Percentiles rank a stretch among this genome's conserved stretches.
These are phyloP conservation scores for Cryptocheilus praepositus DNA, from an alignment of 2,888 invertebrate species.

Conservation along the genomic window DNA sequence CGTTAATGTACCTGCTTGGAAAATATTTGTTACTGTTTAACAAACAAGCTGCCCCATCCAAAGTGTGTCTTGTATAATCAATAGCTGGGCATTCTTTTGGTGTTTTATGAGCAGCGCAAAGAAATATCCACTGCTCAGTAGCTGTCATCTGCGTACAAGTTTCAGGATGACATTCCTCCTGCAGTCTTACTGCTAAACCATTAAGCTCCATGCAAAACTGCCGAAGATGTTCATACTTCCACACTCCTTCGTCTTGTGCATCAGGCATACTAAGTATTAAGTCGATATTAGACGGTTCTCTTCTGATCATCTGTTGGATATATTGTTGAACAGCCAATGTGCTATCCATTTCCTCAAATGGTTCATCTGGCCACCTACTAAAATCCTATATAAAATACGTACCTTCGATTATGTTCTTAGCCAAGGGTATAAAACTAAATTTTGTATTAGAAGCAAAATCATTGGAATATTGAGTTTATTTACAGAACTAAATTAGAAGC, in stretches of 20 bases:
- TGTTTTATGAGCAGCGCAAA: conserved; percentile 99
- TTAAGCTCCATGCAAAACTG: conserved; percentile 99
- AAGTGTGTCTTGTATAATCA: conserved; percentile 98
- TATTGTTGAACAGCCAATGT: conserved; percentile 98
- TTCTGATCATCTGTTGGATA: conserved; percentile 97
- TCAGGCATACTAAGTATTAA: conserved; percentile 97
- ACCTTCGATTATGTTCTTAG: not conserved
- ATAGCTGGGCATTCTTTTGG: conserved; percentile 99
- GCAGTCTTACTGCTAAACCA: conserved; percentile 96
- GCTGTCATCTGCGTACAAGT: conserved; percentile 99
- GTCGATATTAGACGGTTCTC: conserved; percentile 95
- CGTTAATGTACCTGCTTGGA: conserved; percentile 99
- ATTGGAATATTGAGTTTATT: no score
- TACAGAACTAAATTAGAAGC: no score
- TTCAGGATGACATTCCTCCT: conserved; percentile 97
- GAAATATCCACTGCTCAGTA: conserved; percentile 99
- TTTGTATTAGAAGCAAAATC: no score
- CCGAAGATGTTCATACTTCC: conserved; percentile 99
- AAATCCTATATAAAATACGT: conserved; percentile 83
- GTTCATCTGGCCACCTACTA: conserved; percentile 98
- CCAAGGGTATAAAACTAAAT: not conserved
- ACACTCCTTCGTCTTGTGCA: conserved; percentile 98
- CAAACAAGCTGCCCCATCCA: conserved; percentile 98
- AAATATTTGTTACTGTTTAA: conserved; percentile 99
- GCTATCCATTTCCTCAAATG: conserved; percentile 99